Conservation (phyloP, 2,888 invertebrate species). For the Sericinus montela region DNA sequence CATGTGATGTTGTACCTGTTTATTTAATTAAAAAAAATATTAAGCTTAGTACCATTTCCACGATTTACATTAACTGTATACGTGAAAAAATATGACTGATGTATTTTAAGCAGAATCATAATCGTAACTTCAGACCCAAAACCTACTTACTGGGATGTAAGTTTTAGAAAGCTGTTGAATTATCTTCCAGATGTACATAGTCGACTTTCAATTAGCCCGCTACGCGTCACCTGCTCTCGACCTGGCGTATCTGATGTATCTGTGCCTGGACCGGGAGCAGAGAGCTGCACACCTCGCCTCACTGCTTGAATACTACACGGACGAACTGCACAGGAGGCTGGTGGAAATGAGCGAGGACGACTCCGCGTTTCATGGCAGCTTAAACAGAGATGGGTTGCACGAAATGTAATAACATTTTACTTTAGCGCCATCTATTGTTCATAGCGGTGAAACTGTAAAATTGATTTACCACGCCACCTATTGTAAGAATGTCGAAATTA, state of each 20-base stretch:
- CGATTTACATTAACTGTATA: too few relatives aligned
- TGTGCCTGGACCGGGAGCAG: constrained; percentile 82
- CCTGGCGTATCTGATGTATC: constrained; percentile 82
- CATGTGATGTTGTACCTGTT: too few relatives aligned
- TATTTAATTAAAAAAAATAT: too few relatives aligned
- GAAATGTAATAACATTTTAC: constrained; percentile 60
- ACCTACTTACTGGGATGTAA: too few relatives aligned
- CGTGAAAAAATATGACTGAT: too few relatives aligned
- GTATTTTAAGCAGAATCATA: too few relatives aligned
- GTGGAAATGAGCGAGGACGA: constrained; percentile 72
- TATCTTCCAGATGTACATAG: constrained; percentile 79
- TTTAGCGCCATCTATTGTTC: neutral
- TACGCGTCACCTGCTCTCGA: constrained; percentile 85
- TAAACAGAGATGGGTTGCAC: constrained; percentile 72
- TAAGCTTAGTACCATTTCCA: too few relatives aligned
- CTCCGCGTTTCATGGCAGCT: constrained; percentile 49
- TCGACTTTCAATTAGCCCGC: constrained; percentile 85
- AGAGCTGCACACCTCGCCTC: constrained; percentile 78
- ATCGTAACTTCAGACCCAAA: too few relatives aligned
- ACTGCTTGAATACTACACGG: constrained; percentile 80
- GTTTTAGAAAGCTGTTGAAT: neutral
- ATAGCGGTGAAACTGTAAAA: neutral
- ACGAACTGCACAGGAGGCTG: constrained; percentile 78
- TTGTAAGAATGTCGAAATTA: too few relatives aligned
- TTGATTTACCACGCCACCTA: too few relatives aligned